phyloP scores from a whole-genome alignment of 2,113 vertebrate genomes.

The Montifringilla adamsi region DNA sequence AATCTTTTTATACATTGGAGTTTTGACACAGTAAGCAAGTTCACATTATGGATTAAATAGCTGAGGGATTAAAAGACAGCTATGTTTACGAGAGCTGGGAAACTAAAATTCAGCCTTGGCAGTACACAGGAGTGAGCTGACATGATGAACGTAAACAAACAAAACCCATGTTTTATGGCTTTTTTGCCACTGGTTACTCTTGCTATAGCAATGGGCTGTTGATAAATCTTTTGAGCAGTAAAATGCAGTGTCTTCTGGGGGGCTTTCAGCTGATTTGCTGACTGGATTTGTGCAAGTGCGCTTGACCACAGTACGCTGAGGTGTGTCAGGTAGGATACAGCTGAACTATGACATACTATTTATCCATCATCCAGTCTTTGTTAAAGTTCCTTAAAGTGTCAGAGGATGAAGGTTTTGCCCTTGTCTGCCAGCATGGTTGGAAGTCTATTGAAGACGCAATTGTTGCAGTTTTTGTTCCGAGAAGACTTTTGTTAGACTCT shows the following conservation, averaged over 20 bases:
- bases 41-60: neutral
- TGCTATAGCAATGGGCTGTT: neutral
- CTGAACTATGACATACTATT: neutral
- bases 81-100: neutral
- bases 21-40: neutral
- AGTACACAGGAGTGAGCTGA: neutral
- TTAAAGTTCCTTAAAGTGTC: neutral
- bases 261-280: neutral
- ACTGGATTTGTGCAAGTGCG: neutral
- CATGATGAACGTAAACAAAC: neutral
- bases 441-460: neutral
- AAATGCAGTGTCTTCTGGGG: neutral
- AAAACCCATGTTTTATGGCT: accelerated
- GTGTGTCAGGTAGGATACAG: neutral
- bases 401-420: neutral
- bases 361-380: neutral
- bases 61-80: neutral
- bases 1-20: accelerated
- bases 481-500: neutral
- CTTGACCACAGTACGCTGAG: neutral
- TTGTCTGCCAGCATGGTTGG: accelerated
- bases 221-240: neutral
- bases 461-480: neutral
- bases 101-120: neutral
- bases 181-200: neutral